Evolutionary conservation across 2,797 vertebrate species (phyloP), one percentile per base, ranked within the genome.

Genomic region (Picus viridis): DNA sequence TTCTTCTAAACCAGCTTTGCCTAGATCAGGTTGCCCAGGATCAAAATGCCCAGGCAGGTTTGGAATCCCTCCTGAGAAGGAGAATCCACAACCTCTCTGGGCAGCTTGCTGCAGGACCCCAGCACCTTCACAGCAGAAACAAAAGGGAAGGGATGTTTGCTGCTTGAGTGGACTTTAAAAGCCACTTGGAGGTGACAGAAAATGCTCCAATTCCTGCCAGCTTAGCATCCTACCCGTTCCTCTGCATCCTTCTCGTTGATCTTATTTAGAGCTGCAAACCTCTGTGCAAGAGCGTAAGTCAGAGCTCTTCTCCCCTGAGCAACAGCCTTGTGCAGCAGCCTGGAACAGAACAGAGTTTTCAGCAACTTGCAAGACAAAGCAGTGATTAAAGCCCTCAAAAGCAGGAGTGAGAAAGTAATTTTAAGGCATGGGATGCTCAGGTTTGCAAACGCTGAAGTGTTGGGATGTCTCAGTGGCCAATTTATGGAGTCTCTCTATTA

Each of bases 241-340:
- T 98, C 94, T 39, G 90, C 94, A 49, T 99, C 98, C 95, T 97
- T 98, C 73, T 97, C 87, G 3, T 98, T 96, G 65, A 99, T 97
- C 86, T 97, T 97, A 94, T 97, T 96, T 51, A 98, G 68, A 7
- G 93, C 79, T 2, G 97, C 97, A 96, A 98, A 98, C 69, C 98
- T 98, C 92, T 91, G 97, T 2, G 98, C 98, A 12, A 99, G 96
- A 9, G 94, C 97, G 0, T 97, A 99, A 10, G 97, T 98, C 81
- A 97, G 96, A 2, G 98, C 98, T 83, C 98, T 97, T 86, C 97
- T 98, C 13, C 98, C 98, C 16, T 98, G 93, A 68, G 96, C 95
- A 8, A 97, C 98, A 67, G 97, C 98, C 68, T 93, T 96, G 93
- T 99, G 98, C 45, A 99, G 97, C 65, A 97, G 88, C 82, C 98